Conservation (phyloP, 2,113 vertebrate genomes). For the Hiodon tergisus region DNA sequence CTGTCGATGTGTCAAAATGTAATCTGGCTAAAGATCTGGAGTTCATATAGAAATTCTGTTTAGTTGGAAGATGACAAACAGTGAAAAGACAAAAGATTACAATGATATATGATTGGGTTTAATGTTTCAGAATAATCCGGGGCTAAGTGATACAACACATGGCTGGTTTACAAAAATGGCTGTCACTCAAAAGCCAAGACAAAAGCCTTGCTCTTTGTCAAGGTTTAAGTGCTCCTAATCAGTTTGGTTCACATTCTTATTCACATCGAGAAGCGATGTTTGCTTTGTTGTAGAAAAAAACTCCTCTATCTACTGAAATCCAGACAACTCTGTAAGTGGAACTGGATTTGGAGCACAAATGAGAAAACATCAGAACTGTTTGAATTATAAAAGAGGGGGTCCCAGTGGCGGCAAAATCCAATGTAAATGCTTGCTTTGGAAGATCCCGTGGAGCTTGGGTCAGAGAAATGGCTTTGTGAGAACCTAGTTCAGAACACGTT, state of each 20-base stretch:
- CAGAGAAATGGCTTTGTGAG: neutral
- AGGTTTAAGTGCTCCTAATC: constrained; percentile 29
- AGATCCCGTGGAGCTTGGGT: neutral
- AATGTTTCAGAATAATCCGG: neutral
- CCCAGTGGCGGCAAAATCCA: constrained; percentile 8
- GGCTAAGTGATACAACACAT: neutral
- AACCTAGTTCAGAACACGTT: neutral
- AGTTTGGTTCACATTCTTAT: constrained; percentile 15
- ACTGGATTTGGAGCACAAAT: neutral
- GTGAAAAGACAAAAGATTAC: neutral
- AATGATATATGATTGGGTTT: neutral
- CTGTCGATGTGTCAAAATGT: neutral
- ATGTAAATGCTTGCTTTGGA: constrained; percentile 9
- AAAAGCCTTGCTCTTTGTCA: constrained; percentile 40
- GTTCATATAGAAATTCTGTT: neutral
- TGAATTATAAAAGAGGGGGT: neutral
- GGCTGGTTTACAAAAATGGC: constrained; percentile 1
- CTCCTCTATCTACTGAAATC: neutral
- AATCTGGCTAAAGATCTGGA: neutral
- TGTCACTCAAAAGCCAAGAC: constrained; percentile 1
- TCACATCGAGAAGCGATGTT: constrained; percentile 19
- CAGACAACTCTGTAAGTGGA: neutral
- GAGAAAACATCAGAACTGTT: neutral
- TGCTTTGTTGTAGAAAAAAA: neutral
- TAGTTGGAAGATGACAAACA: neutral